phyloP scores from a whole-genome alignment of 1,140 invertebrate genomes.

The Lordiphosa mommai region DNA sequence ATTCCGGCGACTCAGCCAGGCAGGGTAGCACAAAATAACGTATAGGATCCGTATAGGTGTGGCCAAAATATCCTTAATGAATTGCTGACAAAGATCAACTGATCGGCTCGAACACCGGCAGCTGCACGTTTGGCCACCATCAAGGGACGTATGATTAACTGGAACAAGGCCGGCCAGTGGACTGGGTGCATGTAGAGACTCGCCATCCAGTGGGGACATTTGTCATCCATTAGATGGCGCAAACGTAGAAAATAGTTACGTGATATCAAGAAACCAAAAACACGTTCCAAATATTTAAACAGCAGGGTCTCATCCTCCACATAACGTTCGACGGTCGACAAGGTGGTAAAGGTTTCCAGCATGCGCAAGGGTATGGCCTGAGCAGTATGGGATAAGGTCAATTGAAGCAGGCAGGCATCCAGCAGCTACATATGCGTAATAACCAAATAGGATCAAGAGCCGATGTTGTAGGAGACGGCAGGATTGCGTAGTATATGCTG shows the following conservation, averaged over 20 bases:
- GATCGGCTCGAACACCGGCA: constrained; percentile 2
- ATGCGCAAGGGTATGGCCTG: constrained; percentile 89
- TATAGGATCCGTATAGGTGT: constrained; percentile 81
- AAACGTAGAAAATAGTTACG: constrained; percentile 88
- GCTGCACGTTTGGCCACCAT: constrained; percentile 41
- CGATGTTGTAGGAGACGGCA: constrained; percentile 51
- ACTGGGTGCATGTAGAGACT: constrained; percentile 86
- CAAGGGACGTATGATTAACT: constrained; percentile 89
- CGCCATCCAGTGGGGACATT: constrained; percentile 87
- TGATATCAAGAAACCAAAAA: constrained; percentile 68
- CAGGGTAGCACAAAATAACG: constrained; percentile 82
- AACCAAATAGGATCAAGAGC: constrained; percentile 57
- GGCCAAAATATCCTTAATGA: constrained; percentile 81
- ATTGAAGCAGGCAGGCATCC: constrained; percentile 61
- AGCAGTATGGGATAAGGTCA: constrained; percentile 62
- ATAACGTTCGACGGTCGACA: constrained; percentile 81
- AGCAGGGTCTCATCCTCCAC: constrained; percentile 80
- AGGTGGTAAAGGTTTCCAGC: constrained; percentile 88
- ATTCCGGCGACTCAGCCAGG: constrained; percentile 79
- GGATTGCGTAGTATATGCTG: constrained; percentile 66
- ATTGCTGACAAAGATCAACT: constrained; percentile 55
- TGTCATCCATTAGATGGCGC: constrained; percentile 85
- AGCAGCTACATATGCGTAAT: constrained; percentile 60
- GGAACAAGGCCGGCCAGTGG: constrained; percentile 87
- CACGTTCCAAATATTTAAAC: constrained; percentile 79